Evolutionary conservation across 2,113 vertebrate species (phyloP).

Genomic region (Mormyrus iriodes): DNA sequence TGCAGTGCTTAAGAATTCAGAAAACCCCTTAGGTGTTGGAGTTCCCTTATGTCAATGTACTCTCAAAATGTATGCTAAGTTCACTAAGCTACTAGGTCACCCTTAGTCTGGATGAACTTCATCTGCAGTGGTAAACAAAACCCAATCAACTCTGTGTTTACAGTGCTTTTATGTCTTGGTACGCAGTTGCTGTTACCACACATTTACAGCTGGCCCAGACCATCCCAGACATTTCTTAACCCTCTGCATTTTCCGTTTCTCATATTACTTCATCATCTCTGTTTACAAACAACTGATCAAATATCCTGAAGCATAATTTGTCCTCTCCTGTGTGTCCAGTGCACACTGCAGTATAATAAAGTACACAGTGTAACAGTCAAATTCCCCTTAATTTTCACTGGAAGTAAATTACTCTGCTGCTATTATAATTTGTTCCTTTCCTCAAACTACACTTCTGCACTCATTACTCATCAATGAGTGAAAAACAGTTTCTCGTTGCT

Average conservation of each 20-base stretch:
- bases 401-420: neutral
- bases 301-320: neutral
- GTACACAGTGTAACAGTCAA: neutral
- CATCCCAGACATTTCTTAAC: neutral
- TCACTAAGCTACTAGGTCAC: neutral
- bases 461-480: neutral
- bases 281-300: neutral
- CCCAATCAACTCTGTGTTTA: neutral
- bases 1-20: neutral
- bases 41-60: neutral
- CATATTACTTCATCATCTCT: neutral
- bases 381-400: neutral
- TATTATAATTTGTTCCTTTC: neutral
- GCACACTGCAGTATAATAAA: neutral
- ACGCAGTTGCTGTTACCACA: neutral
- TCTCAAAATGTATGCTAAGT: neutral
- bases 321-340: neutral
- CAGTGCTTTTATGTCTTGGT: neutral
- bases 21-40: too few relatives aligned
- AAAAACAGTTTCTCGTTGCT: neutral
- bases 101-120: neutral
- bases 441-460: neutral
- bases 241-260: neutral
- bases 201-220: neutral
- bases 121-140: neutral